phyloP scores from a whole-genome alignment of 1,140 invertebrate species.

The Adelges cooleyi region DNA sequence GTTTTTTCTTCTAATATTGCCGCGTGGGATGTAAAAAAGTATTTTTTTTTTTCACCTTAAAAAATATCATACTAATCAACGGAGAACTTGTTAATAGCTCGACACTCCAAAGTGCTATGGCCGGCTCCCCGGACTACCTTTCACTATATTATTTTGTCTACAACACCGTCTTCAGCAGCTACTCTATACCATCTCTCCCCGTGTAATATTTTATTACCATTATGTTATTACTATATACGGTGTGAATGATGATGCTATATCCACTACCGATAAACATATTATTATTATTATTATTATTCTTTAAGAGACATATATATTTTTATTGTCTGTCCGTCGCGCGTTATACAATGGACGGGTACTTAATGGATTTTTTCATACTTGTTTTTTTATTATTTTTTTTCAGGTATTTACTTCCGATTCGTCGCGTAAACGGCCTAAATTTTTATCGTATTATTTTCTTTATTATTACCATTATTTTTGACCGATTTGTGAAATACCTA shows the following conservation, averaged over 20 bases:
- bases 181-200: neutral
- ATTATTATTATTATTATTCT: too few species aligned
- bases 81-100: neutral
- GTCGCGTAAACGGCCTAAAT: too few species aligned
- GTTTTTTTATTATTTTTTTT: too few species aligned
- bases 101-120: conserved; percentile 14
- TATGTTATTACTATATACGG: neutral
- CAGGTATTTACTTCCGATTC: conserved; percentile 11
- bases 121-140: neutral
- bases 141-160: conserved; percentile 8
- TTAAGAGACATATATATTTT: too few species aligned
- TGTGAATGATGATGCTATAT: neutral
- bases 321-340: too few species aligned
- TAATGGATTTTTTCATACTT: too few species aligned
- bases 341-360: too few species aligned
- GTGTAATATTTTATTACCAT: neutral
- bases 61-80: neutral
- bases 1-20: too few species aligned
- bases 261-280: neutral
- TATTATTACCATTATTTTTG: too few species aligned
- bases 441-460: too few species aligned
- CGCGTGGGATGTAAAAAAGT: too few species aligned
- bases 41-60: neutral
- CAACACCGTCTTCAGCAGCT: neutral
- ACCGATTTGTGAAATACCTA: too few species aligned